Conservation (phyloP, 2,888 invertebrate species). For the Machimus rusticus region DNA sequence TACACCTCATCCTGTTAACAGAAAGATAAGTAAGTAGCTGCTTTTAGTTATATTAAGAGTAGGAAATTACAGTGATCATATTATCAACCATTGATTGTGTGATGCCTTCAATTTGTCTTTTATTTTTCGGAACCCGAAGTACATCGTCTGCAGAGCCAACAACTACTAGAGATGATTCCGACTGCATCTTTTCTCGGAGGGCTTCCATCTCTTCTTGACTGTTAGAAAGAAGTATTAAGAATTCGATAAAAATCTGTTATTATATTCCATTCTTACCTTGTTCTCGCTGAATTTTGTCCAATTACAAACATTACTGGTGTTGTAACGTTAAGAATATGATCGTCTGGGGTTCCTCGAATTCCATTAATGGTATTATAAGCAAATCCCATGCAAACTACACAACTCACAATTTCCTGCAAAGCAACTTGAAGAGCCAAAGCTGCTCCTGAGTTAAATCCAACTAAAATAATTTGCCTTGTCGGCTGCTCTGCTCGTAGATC, state of each 20-base stretch:
- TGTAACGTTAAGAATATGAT: constrained; percentile 74
- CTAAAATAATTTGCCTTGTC: constrained; percentile 74
- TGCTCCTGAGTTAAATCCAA: constrained; percentile 81
- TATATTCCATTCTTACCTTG: constrained; percentile 60
- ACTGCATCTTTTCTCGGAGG: constrained; percentile 76
- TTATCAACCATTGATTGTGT: constrained; percentile 83
- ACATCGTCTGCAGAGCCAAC: constrained; percentile 83
- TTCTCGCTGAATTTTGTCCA: constrained; percentile 75
- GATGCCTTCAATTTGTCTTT: constrained; percentile 75
- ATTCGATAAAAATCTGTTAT: neutral
- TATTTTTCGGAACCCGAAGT: constrained; percentile 73
- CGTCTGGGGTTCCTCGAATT: constrained; percentile 77
- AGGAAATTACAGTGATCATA: constrained; percentile 69
- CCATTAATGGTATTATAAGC: constrained; percentile 78
- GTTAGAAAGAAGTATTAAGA: constrained; percentile 51
- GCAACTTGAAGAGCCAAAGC: constrained; percentile 78
- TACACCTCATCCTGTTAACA: constrained; percentile 69
- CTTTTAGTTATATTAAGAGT: neutral
- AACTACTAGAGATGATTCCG: constrained; percentile 77
- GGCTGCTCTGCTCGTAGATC: constrained; percentile 74
- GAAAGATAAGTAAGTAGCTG: constrained; percentile 45
- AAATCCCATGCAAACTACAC: constrained; percentile 81
- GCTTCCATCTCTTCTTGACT: constrained; percentile 81
- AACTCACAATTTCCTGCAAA: constrained; percentile 74
- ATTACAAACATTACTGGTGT: constrained; percentile 80